Evolutionary conservation across 1,140 invertebrate genomes (phyloP).

Genomic region (Procambarus clarkii): DNA sequence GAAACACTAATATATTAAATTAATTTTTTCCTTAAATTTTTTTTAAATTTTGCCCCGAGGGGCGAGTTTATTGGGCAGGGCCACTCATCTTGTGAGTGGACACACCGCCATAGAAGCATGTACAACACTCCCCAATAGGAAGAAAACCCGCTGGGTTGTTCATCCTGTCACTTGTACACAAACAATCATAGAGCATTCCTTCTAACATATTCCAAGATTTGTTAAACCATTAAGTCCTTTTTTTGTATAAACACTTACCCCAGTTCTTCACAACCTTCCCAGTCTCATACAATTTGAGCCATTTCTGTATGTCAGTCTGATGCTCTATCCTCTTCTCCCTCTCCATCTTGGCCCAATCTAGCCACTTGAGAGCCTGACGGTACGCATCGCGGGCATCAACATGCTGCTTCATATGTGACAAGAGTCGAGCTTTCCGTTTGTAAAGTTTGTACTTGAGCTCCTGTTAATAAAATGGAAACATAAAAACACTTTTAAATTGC

Average conservation of each 20-base stretch:
- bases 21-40: no score
- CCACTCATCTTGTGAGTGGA: no score
- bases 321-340: constrained; percentile 82
- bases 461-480: constrained; percentile 71
- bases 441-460: constrained; percentile 86
- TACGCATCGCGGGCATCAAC: constrained; percentile 83
- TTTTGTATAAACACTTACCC: constrained; percentile 45
- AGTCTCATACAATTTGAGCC: constrained; percentile 82
- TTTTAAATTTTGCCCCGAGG: no score
- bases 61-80: no score
- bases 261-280: constrained; percentile 73
- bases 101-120: no score
- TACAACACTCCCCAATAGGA: no score
- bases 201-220: no score
- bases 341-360: constrained; percentile 82
- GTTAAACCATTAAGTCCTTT: no score
- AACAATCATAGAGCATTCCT: no score
- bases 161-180: no score
- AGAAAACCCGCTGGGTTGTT: no score
- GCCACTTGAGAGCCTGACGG: constrained; percentile 80
- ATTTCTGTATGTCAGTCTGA: constrained; percentile 83
- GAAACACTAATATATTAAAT: no score
- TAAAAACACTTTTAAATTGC: neutral
- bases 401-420: constrained; percentile 84
- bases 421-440: constrained; percentile 86